A percentile compares a stretch with the other conserved stretches of the same genome.
These are phyloP conservation scores for Wiebesia pumilae DNA, from an alignment of 1,140 invertebrate species.

Conservation along the genomic window DNA sequence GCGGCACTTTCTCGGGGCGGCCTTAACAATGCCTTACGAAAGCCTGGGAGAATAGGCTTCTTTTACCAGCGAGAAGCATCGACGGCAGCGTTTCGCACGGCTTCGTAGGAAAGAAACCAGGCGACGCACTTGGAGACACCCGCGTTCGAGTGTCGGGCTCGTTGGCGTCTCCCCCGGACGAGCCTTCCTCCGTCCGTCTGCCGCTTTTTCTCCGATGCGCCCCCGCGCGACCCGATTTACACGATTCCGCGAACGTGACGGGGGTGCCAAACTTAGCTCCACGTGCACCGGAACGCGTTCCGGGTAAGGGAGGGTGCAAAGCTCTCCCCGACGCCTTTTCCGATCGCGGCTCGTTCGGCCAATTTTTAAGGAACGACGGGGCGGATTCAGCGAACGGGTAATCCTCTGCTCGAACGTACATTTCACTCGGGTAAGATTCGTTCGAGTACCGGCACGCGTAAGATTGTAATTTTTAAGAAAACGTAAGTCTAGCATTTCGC, in stretches of 20 bases:
- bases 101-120: background rate
- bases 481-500: background rate
- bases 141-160: no score
- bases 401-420: background rate
- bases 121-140: background rate
- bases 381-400: background rate
- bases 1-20: background rate
- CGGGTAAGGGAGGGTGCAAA: background rate
- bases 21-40: constrained; percentile 21
- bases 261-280: background rate
- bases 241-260: constrained; percentile 9
- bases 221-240: background rate
- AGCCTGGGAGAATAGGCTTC: constrained; percentile 6
- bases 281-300: background rate
- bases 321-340: background rate
- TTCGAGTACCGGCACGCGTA: background rate
- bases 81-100: background rate
- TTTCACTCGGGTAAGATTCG: background rate
- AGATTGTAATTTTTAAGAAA: constrained; percentile 24
- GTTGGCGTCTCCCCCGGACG: background rate
- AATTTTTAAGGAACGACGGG: background rate
- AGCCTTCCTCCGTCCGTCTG: no score
- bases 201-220: background rate
- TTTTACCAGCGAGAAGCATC: background rate
- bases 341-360: background rate